Conservation (phyloP, 1,140 invertebrate species). For the Lasioglossum baleicum region DNA sequence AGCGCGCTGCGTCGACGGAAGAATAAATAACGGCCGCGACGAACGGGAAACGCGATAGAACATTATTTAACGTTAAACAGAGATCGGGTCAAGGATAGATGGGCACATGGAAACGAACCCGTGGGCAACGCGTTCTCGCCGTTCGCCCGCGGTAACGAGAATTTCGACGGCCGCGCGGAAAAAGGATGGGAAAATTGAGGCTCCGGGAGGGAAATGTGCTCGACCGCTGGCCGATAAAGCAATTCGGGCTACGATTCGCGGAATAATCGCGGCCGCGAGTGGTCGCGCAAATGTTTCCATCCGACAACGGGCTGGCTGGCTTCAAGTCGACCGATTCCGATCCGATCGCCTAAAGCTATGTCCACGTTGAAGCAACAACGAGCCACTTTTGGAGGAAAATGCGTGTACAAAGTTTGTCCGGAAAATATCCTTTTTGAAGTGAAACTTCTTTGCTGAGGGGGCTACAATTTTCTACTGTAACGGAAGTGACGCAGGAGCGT, state of each 20-base stretch:
- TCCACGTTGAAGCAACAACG: too few species aligned
- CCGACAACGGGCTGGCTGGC: too few species aligned
- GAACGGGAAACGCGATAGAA: conserved; percentile 13
- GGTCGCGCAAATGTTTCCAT: too few species aligned
- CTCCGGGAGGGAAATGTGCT: conserved; percentile 22
- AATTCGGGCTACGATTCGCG: conserved; percentile 26
- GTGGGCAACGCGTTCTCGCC: conserved; percentile 10
- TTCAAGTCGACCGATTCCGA: too few species aligned
- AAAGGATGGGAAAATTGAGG: conserved; percentile 24
- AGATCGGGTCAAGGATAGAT: conserved; percentile 34
- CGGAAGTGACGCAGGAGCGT: too few species aligned
- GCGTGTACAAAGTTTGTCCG: too few species aligned
- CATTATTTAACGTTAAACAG: conserved; percentile 39
- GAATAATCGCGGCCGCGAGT: conserved; percentile 34
- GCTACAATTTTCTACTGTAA: too few species aligned
- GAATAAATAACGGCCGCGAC: conserved; percentile 12
- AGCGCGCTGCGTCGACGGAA: too few species aligned
- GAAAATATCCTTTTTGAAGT: too few species aligned
- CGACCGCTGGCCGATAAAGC: conserved; percentile 39
- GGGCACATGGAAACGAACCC: conserved; percentile 13
- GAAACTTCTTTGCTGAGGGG: too few species aligned
- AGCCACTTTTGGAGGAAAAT: too few species aligned
- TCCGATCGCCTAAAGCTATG: too few species aligned
- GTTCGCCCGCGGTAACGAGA: conserved; percentile 23
- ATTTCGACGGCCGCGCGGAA: conserved; percentile 4